Evolutionary conservation across 2,888 invertebrate species (phyloP), one percentile per base, ranked within the genome.

Genomic region (Machimus rusticus): DNA sequence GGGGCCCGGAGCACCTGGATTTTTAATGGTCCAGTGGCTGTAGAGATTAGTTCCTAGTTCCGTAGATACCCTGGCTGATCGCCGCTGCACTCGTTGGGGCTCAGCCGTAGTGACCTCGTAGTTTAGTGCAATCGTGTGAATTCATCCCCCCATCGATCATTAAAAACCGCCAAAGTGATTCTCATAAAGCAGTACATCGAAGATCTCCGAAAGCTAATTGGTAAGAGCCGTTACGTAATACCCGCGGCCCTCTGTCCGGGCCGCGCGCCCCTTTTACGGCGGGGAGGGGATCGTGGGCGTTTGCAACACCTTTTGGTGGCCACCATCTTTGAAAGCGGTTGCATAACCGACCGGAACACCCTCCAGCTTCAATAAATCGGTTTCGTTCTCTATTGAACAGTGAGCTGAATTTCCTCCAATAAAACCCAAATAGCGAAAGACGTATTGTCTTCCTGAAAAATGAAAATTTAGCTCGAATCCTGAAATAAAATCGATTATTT

Each of bases 131-230:
- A 55, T 77, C 78, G 86, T 78, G 74, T 85, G 79, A 88, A 88
- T 89, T 89, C 89, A 89, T 88, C 87, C 88, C 82, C 85, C 89
- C 88, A 89, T 74, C 89, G 74, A 88, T 87, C 77, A 86, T 87
- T 87, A 90, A 91, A 91, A 92, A 90, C 91, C 91, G 92, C 90
- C 93, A 93, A 92, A 92, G 92, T 93, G 93, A 92, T 93, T 92
- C 91, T 92, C 91, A 90, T 93, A 91, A 92, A 90, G 93, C 93
- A 93, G 91, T 93, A 93, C 91, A 92, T 93, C 91, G 93, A 93
- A 91, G 93, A 93, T 91, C 92, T 93, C 92, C 93, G 93, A 91
- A 92, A 92, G 91, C 92, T 93, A 89, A 93, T 93, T 92, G 93
- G 93, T 93, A 92, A 93, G 93, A 86, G 85, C 37, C 28, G 39